phyloP scores from a whole-genome alignment of 2,113 vertebrate genomes.

The Lasiurus cinereus region DNA sequence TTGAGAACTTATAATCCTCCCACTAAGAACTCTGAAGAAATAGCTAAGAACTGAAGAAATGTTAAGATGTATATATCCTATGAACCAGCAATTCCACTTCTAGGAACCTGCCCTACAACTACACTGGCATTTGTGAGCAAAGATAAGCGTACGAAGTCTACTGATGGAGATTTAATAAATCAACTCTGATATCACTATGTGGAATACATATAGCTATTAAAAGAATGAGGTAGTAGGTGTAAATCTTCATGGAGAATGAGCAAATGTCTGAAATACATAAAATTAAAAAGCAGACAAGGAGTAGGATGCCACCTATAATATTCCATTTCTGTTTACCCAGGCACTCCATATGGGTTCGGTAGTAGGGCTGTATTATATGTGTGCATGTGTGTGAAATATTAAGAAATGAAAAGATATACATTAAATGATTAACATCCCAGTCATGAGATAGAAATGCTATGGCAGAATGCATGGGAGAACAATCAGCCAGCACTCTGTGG shows the following conservation, averaged over 20 bases:
- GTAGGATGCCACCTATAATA: background rate
- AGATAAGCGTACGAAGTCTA: background rate
- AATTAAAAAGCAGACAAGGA: background rate
- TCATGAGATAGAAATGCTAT: background rate
- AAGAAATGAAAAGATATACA: background rate
- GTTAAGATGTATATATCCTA: background rate
- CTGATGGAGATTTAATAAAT: background rate
- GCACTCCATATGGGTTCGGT: background rate
- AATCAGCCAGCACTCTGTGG: no score
- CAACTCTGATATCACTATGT: background rate
- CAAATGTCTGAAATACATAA: background rate
- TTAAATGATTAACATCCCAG: background rate
- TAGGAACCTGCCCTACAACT: constrained; percentile 41
- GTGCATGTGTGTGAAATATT: background rate
- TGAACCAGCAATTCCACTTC: constrained; percentile 27
- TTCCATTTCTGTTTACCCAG: background rate
- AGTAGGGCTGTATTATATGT: background rate
- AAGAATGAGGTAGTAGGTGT: background rate
- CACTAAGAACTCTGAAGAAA: constrained; percentile 46
- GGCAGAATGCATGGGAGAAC: no score
- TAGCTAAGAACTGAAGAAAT: background rate
- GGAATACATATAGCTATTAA: background rate
- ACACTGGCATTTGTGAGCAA: background rate
- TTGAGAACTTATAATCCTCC: constrained; percentile 6
- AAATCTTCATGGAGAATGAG: background rate